Conservation (phyloP, 2,888 invertebrate species). For the Parnassius mnemosyne region DNA sequence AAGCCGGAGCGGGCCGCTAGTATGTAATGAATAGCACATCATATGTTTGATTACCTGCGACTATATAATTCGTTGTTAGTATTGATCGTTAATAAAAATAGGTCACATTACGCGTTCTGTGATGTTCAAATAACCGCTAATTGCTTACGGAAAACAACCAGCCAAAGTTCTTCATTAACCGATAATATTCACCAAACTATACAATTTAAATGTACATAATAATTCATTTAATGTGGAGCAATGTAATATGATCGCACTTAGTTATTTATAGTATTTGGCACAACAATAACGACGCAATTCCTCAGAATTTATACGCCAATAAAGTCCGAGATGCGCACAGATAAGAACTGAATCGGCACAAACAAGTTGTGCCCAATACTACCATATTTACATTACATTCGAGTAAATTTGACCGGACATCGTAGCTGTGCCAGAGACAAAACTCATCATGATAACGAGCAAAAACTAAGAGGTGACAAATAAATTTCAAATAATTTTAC, state of each 20-base stretch:
- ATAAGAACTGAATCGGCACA: conserved; percentile 30
- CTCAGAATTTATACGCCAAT: conserved; percentile 37
- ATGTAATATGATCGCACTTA: conserved; percentile 27
- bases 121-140: no score
- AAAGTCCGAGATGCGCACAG: conserved; percentile 29
- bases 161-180: not conserved
- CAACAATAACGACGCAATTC: conserved; percentile 36
- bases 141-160: not conserved
- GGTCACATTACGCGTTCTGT: no score
- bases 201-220: conserved; percentile 11
- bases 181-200: not conserved
- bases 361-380: conserved; percentile 26
- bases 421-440: not conserved
- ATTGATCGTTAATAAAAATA: no score
- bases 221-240: conserved; percentile 28
- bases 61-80: no score
- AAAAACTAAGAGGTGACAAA: not conserved
- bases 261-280: conserved; percentile 30
- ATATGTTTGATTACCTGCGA: no score
- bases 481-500: not conserved
- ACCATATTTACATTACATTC: conserved; percentile 6
- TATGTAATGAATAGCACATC: no score
- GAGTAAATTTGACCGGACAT: conserved; percentile 7
- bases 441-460: not conserved
- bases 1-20: no score